Evolutionary conservation across 2,113 vertebrate species (phyloP).

Genomic region (Garra rufa): DNA sequence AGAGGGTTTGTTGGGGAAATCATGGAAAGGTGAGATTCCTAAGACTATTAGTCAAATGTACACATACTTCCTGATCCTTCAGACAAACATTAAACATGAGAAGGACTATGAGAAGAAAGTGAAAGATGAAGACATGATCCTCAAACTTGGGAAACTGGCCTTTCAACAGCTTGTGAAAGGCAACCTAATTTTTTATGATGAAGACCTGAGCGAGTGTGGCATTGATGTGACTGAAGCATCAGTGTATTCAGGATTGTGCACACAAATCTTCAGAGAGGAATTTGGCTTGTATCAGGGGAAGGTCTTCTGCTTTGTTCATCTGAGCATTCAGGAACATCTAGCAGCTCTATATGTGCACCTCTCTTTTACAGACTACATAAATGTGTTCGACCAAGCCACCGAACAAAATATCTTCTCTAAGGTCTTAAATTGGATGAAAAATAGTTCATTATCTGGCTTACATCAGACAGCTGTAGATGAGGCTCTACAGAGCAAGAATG

Average conservation of each 20-base stretch:
- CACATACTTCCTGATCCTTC: not conserved
- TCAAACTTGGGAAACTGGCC: too few species aligned
- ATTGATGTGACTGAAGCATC: too few species aligned
- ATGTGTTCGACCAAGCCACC: not conserved
- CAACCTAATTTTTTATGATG: too few species aligned
- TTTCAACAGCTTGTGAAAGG: too few species aligned
- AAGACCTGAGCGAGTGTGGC: too few species aligned
- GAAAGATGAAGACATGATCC: not conserved
- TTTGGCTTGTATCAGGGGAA: not conserved
- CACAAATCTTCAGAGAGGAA: too few species aligned
- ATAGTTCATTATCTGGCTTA: not conserved
- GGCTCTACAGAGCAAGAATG: not conserved
- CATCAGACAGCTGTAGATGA: not conserved
- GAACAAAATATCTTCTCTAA: not conserved
- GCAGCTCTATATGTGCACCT: not conserved
- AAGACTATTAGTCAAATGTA: not conserved
- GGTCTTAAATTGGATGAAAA: not conserved
- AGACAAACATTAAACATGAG: not conserved
- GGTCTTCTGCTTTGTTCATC: not conserved
- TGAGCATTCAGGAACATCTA: not conserved
- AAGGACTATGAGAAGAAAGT: not conserved
- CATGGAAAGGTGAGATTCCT: not conserved
- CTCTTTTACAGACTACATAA: not conserved
- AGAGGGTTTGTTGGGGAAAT: not conserved
- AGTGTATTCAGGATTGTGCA: too few species aligned